These are phyloP conservation scores for Apostichopus leukothele DNA, from an alignment of 53 echinoderm and acorn worm species.

Conservation along the genomic window DNA sequence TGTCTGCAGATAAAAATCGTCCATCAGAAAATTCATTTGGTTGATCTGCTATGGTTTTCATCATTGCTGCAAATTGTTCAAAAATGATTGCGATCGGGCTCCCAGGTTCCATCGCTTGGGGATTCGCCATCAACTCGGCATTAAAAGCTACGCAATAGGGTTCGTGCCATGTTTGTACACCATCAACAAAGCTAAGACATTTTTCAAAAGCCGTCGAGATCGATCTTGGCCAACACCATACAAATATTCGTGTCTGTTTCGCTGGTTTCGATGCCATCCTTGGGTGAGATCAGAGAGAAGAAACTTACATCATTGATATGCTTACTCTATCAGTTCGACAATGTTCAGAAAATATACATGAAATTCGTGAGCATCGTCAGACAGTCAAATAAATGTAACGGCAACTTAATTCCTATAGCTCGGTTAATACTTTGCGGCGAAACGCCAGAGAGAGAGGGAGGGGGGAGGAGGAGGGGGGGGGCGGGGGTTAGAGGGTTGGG, in stretches of 20 bases:
- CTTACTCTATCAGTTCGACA: no score
- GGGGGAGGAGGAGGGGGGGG: no score
- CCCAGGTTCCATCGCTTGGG: background rate
- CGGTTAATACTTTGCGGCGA: no score
- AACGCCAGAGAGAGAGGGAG: no score
- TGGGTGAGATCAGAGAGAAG: background rate
- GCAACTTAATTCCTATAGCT: no score
- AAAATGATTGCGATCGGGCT: background rate
- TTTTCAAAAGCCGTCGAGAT: conserved; percentile 16
- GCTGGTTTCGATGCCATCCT: conserved; percentile 4
- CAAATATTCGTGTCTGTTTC: conserved; percentile 25
- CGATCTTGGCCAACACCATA: conserved; percentile 34
- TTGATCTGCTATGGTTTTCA: conserved; percentile 1
- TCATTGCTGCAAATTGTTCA: background rate
- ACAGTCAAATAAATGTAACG: no score
- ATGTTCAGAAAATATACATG: no score
- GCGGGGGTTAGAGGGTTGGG: no score
- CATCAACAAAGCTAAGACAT: conserved; percentile 21
- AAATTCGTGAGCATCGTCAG: no score
- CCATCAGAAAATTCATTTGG: conserved; percentile 34
- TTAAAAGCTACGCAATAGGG: conserved; percentile 30
- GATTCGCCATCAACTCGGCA: background rate
- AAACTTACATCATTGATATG: background rate
- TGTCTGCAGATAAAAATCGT: background rate
- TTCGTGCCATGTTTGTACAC: conserved; percentile 24